Percentiles rank a stretch among this genome's conserved stretches.
phyloP scores from a whole-genome alignment of 2,113 vertebrate genomes.

The Orientallactaga bullata region DNA sequence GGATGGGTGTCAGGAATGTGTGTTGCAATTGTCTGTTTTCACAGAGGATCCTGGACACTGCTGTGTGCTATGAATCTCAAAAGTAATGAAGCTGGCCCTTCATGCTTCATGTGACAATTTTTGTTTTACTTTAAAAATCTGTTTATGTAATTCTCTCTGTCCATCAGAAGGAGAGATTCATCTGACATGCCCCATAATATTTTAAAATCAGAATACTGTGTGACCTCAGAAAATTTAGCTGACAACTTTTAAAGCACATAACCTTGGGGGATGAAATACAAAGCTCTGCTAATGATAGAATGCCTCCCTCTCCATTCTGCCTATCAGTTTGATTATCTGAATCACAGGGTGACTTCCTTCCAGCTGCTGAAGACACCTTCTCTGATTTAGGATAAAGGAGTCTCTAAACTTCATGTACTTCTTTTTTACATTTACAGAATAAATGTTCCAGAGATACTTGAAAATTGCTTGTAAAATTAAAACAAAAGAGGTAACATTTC shows the following conservation, averaged over 20 bases:
- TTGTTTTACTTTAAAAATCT: background rate
- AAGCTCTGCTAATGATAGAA: background rate
- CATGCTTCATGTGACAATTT: slow-evolving; percentile 12
- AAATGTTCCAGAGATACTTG: slow-evolving; percentile 64
- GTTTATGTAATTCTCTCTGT: background rate
- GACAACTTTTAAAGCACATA: slow-evolving; percentile 37
- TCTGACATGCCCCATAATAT: background rate
- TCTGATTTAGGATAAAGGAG: slow-evolving; percentile 69
- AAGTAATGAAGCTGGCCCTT: background rate
- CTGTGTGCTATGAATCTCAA: background rate
- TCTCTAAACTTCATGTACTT: slow-evolving; percentile 75
- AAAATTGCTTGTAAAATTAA: slow-evolving; percentile 63
- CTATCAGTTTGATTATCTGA: slow-evolving; percentile 62
- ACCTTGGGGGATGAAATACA: slow-evolving; percentile 22
- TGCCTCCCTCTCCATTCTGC: slow-evolving; percentile 35
- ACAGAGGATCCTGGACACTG: background rate
- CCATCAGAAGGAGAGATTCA: background rate
- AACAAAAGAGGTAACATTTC: slow-evolving; percentile 19
- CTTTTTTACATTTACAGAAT: slow-evolving; percentile 58
- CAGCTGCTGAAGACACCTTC: slow-evolving; percentile 67
- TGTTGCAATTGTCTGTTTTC: slow-evolving; percentile 44
- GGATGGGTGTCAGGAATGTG: slow-evolving; percentile 48
- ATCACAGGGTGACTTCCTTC: slow-evolving; percentile 68
- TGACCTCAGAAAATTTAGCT: slow-evolving; percentile 54
- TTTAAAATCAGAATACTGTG: slow-evolving; percentile 32